These are phyloP conservation scores for Phymanthus crucifer DNA, from an alignment of 92 coral and sea anemone genomes.

Conservation along the genomic window DNA sequence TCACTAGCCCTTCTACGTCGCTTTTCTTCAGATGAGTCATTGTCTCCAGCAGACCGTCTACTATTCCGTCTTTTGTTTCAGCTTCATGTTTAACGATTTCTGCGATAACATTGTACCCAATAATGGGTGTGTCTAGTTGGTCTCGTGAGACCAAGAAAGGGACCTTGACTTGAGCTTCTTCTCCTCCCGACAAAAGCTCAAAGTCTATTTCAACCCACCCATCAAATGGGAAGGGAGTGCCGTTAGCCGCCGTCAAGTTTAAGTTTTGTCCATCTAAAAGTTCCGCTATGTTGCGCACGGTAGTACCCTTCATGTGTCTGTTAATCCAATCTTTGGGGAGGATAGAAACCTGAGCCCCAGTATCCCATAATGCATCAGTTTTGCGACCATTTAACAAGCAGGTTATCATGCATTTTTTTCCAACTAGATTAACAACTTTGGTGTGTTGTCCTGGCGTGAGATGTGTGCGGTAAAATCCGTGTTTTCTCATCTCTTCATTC, in stretches of 20 bases:
- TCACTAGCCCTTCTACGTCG: slow-evolving; percentile 35
- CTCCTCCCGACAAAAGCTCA: slow-evolving; percentile 28
- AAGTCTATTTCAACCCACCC: slow-evolving; percentile 55
- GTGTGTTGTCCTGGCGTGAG: slow-evolving; percentile 65
- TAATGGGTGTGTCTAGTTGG: slow-evolving; percentile 47
- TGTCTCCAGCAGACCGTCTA: slow-evolving; percentile 12
- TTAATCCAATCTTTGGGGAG: slow-evolving; percentile 43
- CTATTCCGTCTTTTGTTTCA: slow-evolving; percentile 18
- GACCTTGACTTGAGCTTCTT: slow-evolving; percentile 32
- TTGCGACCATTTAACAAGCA: slow-evolving; percentile 51
- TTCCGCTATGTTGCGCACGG: slow-evolving; percentile 14
- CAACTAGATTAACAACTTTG: slow-evolving; percentile 50
- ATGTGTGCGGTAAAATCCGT: slow-evolving; percentile 30
- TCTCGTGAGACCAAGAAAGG: slow-evolving; percentile 58
- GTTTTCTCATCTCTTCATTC: background rate
- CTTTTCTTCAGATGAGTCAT: slow-evolving; percentile 16
- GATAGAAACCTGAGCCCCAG: slow-evolving; percentile 69
- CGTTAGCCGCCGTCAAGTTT: slow-evolving; percentile 44
- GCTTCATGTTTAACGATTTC: slow-evolving; percentile 43
- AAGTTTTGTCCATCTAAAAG: slow-evolving; percentile 38
- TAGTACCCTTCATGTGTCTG: slow-evolving; percentile 36
- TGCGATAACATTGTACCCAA: slow-evolving; percentile 66
- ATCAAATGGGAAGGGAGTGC: slow-evolving; percentile 39
- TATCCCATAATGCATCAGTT: slow-evolving; percentile 63
- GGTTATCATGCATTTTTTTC: slow-evolving; percentile 62